Conservation (phyloP, 2,888 invertebrate genomes). For the Odontocerum albicorne region DNA sequence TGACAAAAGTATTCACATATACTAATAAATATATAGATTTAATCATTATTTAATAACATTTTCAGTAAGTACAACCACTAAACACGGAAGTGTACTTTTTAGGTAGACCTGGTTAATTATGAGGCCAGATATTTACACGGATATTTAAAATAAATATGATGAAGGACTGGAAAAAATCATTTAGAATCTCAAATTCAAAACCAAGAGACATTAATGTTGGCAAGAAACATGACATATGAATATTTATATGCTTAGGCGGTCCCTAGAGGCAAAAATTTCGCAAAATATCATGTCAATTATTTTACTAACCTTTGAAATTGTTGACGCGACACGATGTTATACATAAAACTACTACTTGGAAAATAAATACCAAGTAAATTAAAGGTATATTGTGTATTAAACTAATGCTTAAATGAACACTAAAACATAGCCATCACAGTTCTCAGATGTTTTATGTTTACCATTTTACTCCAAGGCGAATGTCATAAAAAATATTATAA, state of each 20-base stretch:
- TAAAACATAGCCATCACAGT: constrained; percentile 29
- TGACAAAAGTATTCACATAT: too few species aligned
- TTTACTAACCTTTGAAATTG: constrained; percentile 27
- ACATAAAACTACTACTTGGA: constrained; percentile 9
- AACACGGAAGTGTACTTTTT: too few species aligned
- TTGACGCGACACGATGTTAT: constrained; percentile 8
- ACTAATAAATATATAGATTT: too few species aligned
- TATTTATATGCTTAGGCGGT: constrained; percentile 19
- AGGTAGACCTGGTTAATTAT: too few species aligned
- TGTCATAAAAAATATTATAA: constrained; percentile 27
- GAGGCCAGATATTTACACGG: too few species aligned
- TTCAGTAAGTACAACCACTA: too few species aligned
- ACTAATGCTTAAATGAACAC: constrained; percentile 8
- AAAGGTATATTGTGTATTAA: not conserved
- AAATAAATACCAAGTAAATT: not conserved
- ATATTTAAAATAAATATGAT: too few species aligned
- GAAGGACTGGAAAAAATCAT: too few species aligned
- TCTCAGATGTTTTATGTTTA: constrained; percentile 34
- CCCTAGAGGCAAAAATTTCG: constrained; percentile 14
- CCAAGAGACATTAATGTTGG: constrained; percentile 8
- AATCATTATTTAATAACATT: too few species aligned
- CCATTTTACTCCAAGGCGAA: constrained; percentile 30
- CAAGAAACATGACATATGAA: constrained; percentile 14
- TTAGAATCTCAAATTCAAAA: constrained; percentile 1
- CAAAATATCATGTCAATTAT: not conserved